Evolutionary conservation across 2,113 vertebrate genomes (phyloP), one percentile per base, ranked within the genome.

Genomic region (Oncorhynchus masou): DNA sequence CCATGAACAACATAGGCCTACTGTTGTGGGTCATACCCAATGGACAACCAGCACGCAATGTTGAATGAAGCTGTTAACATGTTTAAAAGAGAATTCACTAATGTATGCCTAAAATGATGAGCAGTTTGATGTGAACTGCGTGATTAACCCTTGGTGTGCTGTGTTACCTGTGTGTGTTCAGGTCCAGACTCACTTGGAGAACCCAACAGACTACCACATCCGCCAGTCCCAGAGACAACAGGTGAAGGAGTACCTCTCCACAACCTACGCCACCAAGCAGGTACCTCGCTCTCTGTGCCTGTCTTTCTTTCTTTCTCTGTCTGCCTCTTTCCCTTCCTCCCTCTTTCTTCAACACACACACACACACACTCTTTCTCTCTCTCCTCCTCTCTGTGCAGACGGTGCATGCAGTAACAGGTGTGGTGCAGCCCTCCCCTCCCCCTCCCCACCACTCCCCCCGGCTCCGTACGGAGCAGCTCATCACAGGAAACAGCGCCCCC

Each of bases 181-280:
- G 98, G 97, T 99, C 8, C 95, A 99, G 89, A 97, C 96, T 54
- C 95, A 98, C 88, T 93, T 99, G 88, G 98, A 99, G 90, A 99
- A 99, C 84, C 98, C 98, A 74, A 99, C 98, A 59, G 94, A 94
- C 25, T 99, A 99, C 92, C 98, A 99, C 88, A 93, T 99, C 89
- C 96, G 97, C 76, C 96, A 98, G 91, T 97, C 97, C 0, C 94
- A 95, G 88, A 94, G 95, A 82, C 97, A 99, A 85, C 98, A 99
- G 87, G 95, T 99, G 34, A 96, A 96, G 84, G 96, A 98, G 66
- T 99, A 95, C 76, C 93, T 99, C 68, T 98, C 97, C 0, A 96
- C 97, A 81, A 99, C 97, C 82, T 96, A 91, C 0, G 96, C 96
- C 85, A 96, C 96, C 92, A 99, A 98, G 85, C 96, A 97, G 74